Conservation (phyloP, 2,113 vertebrate genomes). For the Microtus montanus region DNA sequence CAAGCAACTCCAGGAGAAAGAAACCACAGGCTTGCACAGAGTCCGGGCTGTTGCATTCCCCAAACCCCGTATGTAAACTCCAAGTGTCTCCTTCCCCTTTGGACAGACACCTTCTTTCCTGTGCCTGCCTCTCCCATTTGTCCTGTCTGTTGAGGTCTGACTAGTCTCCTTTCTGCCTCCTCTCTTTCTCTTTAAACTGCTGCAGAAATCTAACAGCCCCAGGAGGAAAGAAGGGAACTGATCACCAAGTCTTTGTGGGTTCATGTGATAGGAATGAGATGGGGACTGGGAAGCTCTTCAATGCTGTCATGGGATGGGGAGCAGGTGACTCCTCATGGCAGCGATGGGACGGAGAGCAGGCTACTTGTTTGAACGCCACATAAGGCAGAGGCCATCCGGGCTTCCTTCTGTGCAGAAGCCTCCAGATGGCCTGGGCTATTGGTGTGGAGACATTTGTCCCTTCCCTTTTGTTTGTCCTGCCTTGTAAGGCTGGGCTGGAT, state of each 20-base stretch:
- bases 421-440: neutral
- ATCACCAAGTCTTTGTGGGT: neutral
- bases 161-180: neutral
- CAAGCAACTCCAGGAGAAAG: neutral
- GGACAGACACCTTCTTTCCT: neutral
- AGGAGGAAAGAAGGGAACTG: neutral
- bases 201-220: neutral
- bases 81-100: neutral
- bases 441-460: neutral
- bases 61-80: too few species aligned
- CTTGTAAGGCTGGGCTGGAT: neutral
- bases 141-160: neutral
- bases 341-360: too few species aligned
- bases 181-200: neutral
- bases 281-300: neutral
- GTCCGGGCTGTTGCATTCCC: neutral
- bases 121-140: neutral
- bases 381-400: neutral
- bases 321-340: neutral
- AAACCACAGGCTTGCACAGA: neutral
- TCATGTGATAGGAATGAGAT: neutral
- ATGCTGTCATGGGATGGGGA: neutral
- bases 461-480: neutral
- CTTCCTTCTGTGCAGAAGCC: neutral
- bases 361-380: neutral